Conservation (phyloP, 2,797 vertebrate genomes). For the Sebastolobus alascanus region DNA sequence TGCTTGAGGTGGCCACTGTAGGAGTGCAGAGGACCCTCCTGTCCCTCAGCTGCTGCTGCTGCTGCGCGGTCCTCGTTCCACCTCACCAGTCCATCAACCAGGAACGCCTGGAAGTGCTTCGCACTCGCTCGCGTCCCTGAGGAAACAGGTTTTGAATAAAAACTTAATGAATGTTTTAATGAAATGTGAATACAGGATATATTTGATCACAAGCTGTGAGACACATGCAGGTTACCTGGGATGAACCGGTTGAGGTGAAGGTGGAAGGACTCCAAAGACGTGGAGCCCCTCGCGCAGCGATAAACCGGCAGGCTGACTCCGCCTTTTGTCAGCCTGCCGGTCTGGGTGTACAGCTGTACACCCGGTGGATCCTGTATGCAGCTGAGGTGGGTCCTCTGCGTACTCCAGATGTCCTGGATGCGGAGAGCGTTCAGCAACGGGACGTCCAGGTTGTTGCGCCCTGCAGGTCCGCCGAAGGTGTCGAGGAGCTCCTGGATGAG, state of each 20-base stretch:
- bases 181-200: background rate
- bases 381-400: background rate
- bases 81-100: too few relatives aligned
- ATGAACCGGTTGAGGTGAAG: slow-evolving; percentile 1
- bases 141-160: background rate
- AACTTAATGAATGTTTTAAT: background rate
- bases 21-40: background rate
- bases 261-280: slow-evolving; percentile 5
- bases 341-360: slow-evolving; percentile 1
- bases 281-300: slow-evolving; percentile 7
- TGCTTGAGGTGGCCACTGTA: background rate
- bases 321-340: too few relatives aligned
- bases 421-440: background rate
- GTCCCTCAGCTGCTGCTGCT: too few relatives aligned
- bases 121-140: background rate
- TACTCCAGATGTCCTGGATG: slow-evolving; percentile 4
- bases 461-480: background rate
- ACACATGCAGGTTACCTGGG: background rate
- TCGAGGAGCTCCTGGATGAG: background rate
- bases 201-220: background rate
- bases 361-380: slow-evolving; percentile 13
- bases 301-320: background rate
- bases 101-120: background rate
- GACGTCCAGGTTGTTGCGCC: background rate
- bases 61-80: too few relatives aligned